phyloP scores from a whole-genome alignment of 2,888 invertebrate genomes.

The Agrotis exclamationis region DNA sequence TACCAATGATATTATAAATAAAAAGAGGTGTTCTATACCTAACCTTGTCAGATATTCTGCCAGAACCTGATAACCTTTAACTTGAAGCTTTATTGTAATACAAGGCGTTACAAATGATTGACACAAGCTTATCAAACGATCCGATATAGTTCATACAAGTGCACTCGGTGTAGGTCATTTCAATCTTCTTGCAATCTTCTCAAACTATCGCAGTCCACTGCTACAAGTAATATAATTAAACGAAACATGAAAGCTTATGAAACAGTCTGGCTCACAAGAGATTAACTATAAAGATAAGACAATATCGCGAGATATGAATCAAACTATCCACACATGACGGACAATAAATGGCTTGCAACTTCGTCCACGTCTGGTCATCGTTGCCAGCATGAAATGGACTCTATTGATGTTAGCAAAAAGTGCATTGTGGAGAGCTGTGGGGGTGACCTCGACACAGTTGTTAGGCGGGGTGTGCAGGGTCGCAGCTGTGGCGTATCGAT shows the following conservation, averaged over 20 bases:
- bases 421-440: conserved; percentile 37
- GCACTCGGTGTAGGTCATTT: background rate
- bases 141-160: background rate
- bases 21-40: background rate
- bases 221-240: conserved; percentile 1
- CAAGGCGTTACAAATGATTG: background rate
- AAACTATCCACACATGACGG: conserved; percentile 63
- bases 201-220: background rate
- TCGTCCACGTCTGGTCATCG: conserved; percentile 29
- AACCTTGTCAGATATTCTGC: background rate
- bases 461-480: conserved; percentile 47
- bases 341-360: conserved; percentile 69
- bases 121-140: background rate
- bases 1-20: too few relatives aligned
- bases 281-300: conserved; percentile 67
- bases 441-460: conserved; percentile 49
- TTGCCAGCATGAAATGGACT: conserved; percentile 39
- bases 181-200: conserved; percentile 7
- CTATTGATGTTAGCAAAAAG: conserved; percentile 43
- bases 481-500: conserved; percentile 66
- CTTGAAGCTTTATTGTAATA: background rate
- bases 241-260: conserved; percentile 13
- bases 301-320: conserved; percentile 75
- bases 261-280: conserved; percentile 42
- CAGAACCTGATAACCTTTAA: background rate